Evolutionary conservation across 2,797 vertebrate species (phyloP), one percentile per base, ranked within the genome.

Genomic region (Semaprochilodus insignis): DNA sequence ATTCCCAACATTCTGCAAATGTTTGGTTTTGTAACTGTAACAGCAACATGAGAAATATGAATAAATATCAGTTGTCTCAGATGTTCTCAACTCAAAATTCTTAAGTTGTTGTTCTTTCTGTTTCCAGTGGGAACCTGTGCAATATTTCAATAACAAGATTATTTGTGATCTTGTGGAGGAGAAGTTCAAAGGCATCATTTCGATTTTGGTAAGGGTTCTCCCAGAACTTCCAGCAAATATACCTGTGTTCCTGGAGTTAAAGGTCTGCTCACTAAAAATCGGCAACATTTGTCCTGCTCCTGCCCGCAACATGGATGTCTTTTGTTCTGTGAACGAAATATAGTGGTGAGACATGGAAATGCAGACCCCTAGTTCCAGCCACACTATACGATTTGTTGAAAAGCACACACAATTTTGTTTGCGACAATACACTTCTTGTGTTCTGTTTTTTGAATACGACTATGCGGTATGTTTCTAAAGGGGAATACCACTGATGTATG

Each of bases 101-200:
- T 31, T 74, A 23, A 54, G 72, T 4, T 60, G 36, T 16, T 4
- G 23, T 72, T 34, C 10, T 87, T 51, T 74, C 62, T 83, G 8
- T 88, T 83, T 88, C 25, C 91, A 99, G 98, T 99, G 98, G 98
- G 98, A 99, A 86, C 96, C 98, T 0, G 97, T 99, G 86, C 97
- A 97, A 80, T 99, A 98, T 90, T 99, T 99, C 93, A 97, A 99
- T 93, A 99, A 99, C 94, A 99, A 99, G 92, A 98, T 99, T 85
- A 99, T 99, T 89, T 99, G 98, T 84, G 98, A 99, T 87, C 93
- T 99, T 87, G 98, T 99, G 86, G 98, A 99, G 88, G 97, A 99
- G 93, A 99, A 99, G 91, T 98, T 97, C 90, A 99, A 99, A 94
- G 98, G 98, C 91, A 98, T 99, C 87, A 98, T 99, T 91, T 97